Base-by-base conservation (phyloP, 1,140 invertebrate genomes). In the Copidosoma floridanum region DNA sequence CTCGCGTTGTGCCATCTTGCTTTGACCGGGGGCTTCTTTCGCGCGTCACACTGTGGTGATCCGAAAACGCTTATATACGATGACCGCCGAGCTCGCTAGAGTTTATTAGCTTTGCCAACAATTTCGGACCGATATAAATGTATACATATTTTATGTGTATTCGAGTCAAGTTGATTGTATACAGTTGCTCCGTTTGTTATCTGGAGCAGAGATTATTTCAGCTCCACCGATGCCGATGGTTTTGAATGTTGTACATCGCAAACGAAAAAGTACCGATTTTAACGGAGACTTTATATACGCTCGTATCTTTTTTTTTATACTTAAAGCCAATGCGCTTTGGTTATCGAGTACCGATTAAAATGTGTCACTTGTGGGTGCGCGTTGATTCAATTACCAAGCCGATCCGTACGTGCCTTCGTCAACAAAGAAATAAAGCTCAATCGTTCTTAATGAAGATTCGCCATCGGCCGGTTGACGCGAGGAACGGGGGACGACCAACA, bases 1-100 rank as follows among this genome's bases (percentile, higher is more conserved):
- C 41, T 20, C 51, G 7, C 38, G 29, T 5, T 20, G 11, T 52
- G 55, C 40, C 18, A 24, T 43, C 41, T 37, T 40, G 61, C 65
- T 64, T 74, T 68, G 64, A 62, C 55, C 54, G 63, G 56, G 56
- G 66, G 65, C 58, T 66, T 58, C 48, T 58, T 64, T 61, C 41
- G 48, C 63, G 43, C 65, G 23, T 18, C 51, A 58, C 55, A 20
- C 52, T 21, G 14, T 35, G 52, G 14, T 35, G 32, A 54, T 57
- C 32, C 21, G 48, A 51, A 57, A 57, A 23, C 56, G 56, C 20
- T 63, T 58, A 32, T 47, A 23, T 16, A 11, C 16, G n/a, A n/a
- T n/a, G 14, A 23, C 21, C n/a, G n/a, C 29, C 44, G 7, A 48
- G 24, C 11, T 1, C 24, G 10, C 1, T 14, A 21, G 23, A 21